Conservation (phyloP, 2,888 invertebrate genomes). For the Drosophila borealis region DNA sequence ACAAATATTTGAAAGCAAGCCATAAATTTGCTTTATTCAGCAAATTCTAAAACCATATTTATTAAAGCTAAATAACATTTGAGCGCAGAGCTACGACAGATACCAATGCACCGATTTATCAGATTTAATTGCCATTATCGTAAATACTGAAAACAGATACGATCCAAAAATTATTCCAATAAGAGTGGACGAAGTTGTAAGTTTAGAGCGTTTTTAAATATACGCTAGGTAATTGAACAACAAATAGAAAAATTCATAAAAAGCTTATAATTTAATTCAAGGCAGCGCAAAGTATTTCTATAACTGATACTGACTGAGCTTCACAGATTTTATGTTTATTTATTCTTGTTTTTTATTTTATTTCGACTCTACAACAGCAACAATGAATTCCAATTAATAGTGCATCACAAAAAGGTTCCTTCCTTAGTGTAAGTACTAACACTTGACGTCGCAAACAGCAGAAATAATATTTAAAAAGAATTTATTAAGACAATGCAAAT, state of each 20-base stretch:
- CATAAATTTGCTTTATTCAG: constrained; percentile 19
- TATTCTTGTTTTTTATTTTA: background rate
- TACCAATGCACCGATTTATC: constrained; percentile 26
- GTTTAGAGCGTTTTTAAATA: background rate
- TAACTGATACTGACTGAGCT: constrained; percentile 22
- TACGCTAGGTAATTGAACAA: background rate
- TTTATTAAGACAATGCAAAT: constrained; percentile 33
- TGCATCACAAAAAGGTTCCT: constrained; percentile 68
- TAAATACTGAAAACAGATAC: background rate
- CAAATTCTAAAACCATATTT: constrained; percentile 16
- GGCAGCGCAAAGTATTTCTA: constrained; percentile 15
- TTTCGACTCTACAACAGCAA: constrained; percentile 17
- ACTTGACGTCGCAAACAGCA: constrained; percentile 27
- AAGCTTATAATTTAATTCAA: background rate
- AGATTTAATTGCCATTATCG: constrained; percentile 4
- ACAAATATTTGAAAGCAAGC: constrained; percentile 16
- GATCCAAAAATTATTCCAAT: background rate
- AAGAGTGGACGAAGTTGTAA: background rate
- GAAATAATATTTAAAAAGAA: constrained; percentile 25
- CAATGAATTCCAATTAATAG: constrained; percentile 38
- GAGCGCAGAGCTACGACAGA: background rate
- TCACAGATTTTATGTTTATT: constrained; percentile 1
- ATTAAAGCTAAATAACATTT: constrained; percentile 2
- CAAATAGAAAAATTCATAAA: background rate
- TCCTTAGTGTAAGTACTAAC: constrained; percentile 71